Evolutionary conservation across 2,888 invertebrate genomes (phyloP).

Genomic region (Oscheius sp.): DNA sequence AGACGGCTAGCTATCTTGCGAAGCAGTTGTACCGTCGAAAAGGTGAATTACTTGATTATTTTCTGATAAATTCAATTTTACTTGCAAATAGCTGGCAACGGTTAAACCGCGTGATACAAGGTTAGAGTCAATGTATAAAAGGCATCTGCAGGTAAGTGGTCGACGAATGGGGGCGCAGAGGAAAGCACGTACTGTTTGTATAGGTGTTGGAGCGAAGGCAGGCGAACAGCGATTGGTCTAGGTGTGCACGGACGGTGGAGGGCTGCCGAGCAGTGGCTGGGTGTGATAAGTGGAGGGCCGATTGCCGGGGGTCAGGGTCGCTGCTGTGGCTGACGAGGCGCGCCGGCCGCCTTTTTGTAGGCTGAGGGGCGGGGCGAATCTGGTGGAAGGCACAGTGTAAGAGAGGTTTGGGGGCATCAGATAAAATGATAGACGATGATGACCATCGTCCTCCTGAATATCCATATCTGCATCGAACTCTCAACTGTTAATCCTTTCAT

Average conservation of each 20-base stretch:
- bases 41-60: neutral
- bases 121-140: constrained; percentile 14
- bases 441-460: neutral
- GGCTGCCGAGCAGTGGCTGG: constrained; percentile 30
- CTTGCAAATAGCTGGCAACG: neutral
- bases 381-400: constrained; percentile 22
- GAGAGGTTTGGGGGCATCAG: constrained; percentile 24
- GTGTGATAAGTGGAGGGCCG: constrained; percentile 29
- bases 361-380: constrained; percentile 13
- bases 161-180: constrained; percentile 15
- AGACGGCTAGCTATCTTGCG: no score
- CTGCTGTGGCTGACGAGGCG: constrained; percentile 26
- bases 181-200: constrained; percentile 30
- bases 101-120: no score
- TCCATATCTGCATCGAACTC: neutral
- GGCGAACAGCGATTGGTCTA: constrained; percentile 14
- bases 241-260: constrained; percentile 30
- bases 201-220: constrained; percentile 28
- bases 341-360: constrained; percentile 27
- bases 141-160: constrained; percentile 11
- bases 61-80: neutral
- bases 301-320: constrained; percentile 29
- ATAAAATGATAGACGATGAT: constrained; percentile 25
- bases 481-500: neutral
- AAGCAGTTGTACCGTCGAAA: no score